Conservation (phyloP, 2,888 invertebrate genomes). For the Drosophila ezoana region DNA sequence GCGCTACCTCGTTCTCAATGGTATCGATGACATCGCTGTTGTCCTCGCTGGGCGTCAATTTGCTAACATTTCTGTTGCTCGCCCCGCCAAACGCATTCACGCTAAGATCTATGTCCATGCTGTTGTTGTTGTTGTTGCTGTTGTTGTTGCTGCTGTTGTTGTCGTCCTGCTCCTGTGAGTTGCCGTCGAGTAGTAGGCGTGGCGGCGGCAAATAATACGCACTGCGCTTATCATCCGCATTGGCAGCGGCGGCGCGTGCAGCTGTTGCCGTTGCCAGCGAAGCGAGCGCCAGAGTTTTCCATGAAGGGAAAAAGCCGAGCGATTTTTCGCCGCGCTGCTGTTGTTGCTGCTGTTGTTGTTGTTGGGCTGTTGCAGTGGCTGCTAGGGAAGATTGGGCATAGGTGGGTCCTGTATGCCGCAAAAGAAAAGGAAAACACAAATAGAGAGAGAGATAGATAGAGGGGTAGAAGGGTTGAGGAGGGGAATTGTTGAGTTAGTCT, state of each 20-base stretch:
- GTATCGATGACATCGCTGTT: constrained; percentile 84
- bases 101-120: constrained; percentile 62
- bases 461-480: not conserved
- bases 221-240: constrained; percentile 51
- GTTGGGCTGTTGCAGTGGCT: constrained; percentile 38
- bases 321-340: constrained; percentile 75
- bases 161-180: constrained; percentile 46
- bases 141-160: constrained; percentile 15
- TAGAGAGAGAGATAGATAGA: constrained; percentile 23
- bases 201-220: constrained; percentile 76
- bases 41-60: constrained; percentile 39
- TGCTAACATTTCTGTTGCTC: constrained; percentile 28
- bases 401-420: constrained; percentile 59
- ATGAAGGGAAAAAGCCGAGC: constrained; percentile 81
- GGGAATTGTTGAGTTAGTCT: not conserved
- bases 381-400: constrained; percentile 52
- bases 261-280: constrained; percentile 74
- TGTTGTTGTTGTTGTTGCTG: constrained; percentile 32
- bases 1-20: constrained; percentile 86
- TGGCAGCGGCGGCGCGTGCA: constrained; percentile 27
- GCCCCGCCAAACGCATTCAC: constrained; percentile 44
- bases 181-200: constrained; percentile 70
- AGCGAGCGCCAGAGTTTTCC: constrained; percentile 83
- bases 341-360: constrained; percentile 34
- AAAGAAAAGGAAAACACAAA: constrained; percentile 17